Percentiles rank a stretch among this genome's conserved stretches.
Evolutionary conservation across 2,113 vertebrate genomes (phyloP).

Genomic region (Pelusios castaneus): DNA sequence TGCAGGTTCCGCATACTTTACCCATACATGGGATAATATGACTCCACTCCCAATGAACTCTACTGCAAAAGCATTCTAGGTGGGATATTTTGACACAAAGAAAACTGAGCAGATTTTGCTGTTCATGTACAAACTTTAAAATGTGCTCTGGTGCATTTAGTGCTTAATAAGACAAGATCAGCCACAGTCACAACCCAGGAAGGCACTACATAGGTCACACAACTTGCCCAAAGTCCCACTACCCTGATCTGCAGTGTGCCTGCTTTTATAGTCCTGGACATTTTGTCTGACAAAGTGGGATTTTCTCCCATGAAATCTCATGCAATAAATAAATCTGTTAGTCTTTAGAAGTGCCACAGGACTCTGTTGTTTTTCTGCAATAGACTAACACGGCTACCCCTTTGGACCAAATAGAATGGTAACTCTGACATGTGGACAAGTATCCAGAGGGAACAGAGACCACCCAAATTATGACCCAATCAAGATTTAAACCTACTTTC

Average conservation of each 20-base stretch:
- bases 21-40: neutral
- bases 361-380: no score
- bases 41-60: neutral
- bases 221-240: neutral
- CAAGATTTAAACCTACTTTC: neutral
- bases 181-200: neutral
- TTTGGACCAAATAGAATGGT: neutral
- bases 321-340: no score
- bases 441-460: neutral
- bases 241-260: neutral
- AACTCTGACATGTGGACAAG: neutral
- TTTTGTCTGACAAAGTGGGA: no score
- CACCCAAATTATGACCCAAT: neutral
- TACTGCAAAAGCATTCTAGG: neutral
- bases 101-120: neutral
- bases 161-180: neutral
- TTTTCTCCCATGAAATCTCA: no score
- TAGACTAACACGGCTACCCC: no score
- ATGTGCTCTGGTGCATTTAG: neutral
- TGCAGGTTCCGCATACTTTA: neutral
- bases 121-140: conserved; percentile 10
- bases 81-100: neutral
- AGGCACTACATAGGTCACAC: neutral
- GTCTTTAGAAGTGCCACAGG: no score
- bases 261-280: neutral